phyloP scores from a whole-genome alignment of 2,797 vertebrate species.

The Chloroceryle amazona region DNA sequence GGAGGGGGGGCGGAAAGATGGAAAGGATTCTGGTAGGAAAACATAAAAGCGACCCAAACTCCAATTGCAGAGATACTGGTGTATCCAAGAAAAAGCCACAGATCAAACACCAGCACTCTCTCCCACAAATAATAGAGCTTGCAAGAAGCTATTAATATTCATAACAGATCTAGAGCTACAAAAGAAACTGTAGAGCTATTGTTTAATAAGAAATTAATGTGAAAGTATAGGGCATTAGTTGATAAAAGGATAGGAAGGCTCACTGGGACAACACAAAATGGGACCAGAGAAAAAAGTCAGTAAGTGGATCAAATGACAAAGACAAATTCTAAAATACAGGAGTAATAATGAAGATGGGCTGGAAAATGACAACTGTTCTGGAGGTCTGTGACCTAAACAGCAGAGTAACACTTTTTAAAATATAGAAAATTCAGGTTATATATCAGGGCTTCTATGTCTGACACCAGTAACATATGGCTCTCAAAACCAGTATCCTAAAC shows the following conservation, averaged over 20 bases:
- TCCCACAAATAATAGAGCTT: constrained; percentile 78
- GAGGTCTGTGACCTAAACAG: background rate
- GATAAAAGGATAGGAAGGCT: constrained; percentile 78
- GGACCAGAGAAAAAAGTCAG: constrained; percentile 64
- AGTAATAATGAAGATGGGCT: constrained; percentile 28
- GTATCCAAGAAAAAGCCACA: constrained; percentile 71
- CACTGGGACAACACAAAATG: constrained; percentile 28
- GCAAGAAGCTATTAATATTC: constrained; percentile 84
- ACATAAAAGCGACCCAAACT: constrained; percentile 70
- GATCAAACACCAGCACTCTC: constrained; percentile 78
- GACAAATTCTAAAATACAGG: constrained; percentile 30
- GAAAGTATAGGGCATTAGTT: constrained; percentile 70
- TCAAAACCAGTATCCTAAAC: background rate
- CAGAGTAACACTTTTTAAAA: background rate
- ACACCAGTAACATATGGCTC: background rate
- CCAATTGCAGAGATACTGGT: constrained; percentile 59
- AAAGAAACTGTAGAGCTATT: constrained; percentile 77
- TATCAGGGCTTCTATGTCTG: background rate
- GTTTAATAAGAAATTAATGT: constrained; percentile 77
- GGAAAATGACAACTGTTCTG: background rate
- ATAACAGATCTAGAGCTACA: constrained; percentile 76
- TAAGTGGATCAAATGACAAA: constrained; percentile 63
- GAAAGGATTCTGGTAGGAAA: constrained; percentile 52
- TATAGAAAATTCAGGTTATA: background rate
- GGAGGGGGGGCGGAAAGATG: background rate